phyloP scores from a whole-genome alignment of 2,113 vertebrate species.

The Oryzias curvinotus region DNA sequence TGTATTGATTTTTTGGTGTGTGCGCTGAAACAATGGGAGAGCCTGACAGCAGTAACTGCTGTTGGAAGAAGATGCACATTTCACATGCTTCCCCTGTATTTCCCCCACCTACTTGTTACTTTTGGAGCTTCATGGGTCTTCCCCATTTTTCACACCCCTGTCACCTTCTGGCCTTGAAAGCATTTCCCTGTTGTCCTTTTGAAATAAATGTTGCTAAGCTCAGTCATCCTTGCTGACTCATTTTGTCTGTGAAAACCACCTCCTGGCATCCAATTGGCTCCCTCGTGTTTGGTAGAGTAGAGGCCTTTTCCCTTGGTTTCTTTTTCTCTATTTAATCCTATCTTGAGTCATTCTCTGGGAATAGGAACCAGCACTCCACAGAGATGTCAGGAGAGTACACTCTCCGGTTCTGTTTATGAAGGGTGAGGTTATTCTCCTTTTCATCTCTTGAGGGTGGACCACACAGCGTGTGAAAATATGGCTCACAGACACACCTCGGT shows the following conservation, averaged over 20 bases:
- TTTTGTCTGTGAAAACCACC: conserved; percentile 44
- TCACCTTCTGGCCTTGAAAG: conserved; percentile 35
- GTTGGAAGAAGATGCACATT: background rate
- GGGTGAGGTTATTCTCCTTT: conserved; percentile 77
- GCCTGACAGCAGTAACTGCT: too few relatives aligned
- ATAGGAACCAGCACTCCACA: conserved; percentile 49
- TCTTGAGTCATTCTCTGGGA: conserved; percentile 74
- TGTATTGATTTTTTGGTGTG: too few relatives aligned
- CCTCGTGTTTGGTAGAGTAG: conserved; percentile 30
- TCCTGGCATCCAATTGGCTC: conserved; percentile 50
- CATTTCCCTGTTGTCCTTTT: conserved; percentile 42
- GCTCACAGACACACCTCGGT: conserved; percentile 71
- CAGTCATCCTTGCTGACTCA: conserved; percentile 63
- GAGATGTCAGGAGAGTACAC: conserved; percentile 55
- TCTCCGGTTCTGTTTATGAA: conserved; percentile 76
- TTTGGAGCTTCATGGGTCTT: conserved; percentile 48
- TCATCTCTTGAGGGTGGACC: conserved; percentile 72
- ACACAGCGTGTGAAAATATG: conserved; percentile 77
- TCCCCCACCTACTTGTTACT: conserved; percentile 25
- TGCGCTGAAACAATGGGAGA: too few relatives aligned
- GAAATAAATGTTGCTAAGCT: conserved; percentile 39
- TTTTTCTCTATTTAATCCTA: conserved; percentile 6
- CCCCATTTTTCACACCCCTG: conserved; percentile 32
- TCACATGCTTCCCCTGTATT: conserved; percentile 33
- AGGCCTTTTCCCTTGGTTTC: conserved; percentile 13